A percentile compares a stretch with the other conserved stretches of the same genome.
phyloP scores from a whole-genome alignment of 1,140 invertebrate species.

The Phymastichus coffea region DNA sequence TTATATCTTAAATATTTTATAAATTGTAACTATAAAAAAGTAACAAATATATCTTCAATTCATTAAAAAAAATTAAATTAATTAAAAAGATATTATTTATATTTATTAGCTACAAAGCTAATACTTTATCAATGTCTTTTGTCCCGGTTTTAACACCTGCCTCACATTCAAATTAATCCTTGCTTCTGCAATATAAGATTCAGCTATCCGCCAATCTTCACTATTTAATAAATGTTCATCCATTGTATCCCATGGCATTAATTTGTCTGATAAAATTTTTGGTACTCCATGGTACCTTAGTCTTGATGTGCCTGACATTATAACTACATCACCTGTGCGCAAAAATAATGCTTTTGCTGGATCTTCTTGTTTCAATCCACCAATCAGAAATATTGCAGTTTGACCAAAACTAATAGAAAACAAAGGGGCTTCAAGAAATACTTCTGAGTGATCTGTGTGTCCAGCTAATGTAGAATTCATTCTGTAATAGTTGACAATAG shows the following conservation, averaged over 20 bases:
- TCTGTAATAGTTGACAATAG: conserved; percentile 93
- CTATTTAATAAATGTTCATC: conserved; percentile 34
- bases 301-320: conserved; percentile 78
- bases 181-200: conserved; percentile 60
- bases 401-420: conserved; percentile 91
- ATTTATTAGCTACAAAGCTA: conserved; percentile 15
- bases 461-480: conserved; percentile 86
- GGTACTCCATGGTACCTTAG: conserved; percentile 83
- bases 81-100: not conserved
- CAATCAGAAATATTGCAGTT: conserved; percentile 82
- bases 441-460: conserved; percentile 91
- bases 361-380: conserved; percentile 66
- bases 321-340: conserved; percentile 76
- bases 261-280: conserved; percentile 63
- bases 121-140: conserved; percentile 35
- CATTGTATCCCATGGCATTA: conserved; percentile 55
- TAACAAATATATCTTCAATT: too few species aligned
- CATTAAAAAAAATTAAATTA: too few species aligned
- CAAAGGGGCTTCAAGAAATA: conserved; percentile 78
- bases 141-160: conserved; percentile 64
- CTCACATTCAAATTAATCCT: conserved; percentile 78
- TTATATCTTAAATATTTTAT: too few species aligned
- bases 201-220: conserved; percentile 59
- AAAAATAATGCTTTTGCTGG: conserved; percentile 69
- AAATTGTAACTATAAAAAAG: too few species aligned